Evolutionary conservation across 2,797 vertebrate genomes (phyloP).

Genomic region (Sebastes vulpes): DNA sequence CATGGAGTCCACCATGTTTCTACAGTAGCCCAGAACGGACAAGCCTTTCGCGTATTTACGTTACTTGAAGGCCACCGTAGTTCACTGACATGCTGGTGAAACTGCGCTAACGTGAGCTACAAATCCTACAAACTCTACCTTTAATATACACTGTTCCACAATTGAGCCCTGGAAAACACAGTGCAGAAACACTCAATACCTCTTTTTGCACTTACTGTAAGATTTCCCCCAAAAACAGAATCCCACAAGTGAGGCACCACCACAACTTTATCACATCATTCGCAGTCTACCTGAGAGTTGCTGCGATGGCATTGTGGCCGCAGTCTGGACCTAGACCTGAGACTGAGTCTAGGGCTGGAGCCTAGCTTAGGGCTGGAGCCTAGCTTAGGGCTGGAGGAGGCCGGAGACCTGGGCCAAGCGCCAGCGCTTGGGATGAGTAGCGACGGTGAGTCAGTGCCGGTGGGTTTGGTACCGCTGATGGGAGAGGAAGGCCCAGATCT

Average conservation of each 20-base stretch:
- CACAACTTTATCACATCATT: neutral
- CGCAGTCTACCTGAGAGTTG: conserved; percentile 84
- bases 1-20: too few species aligned
- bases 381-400: conserved; percentile 46
- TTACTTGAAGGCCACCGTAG: too few species aligned
- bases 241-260: neutral
- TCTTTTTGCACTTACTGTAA: neutral
- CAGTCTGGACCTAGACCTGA: conserved; percentile 27
- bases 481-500: neutral
- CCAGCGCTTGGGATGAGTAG: neutral
- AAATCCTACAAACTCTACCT: too few species aligned
- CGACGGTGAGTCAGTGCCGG: neutral
- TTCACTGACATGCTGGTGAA: too few species aligned
- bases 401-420: neutral
- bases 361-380: conserved; percentile 48
- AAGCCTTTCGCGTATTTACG: too few species aligned
- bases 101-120: too few species aligned
- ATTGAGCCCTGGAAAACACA: neutral
- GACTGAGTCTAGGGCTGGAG: conserved; percentile 67
- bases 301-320: conserved; percentile 82
- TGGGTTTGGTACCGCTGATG: conserved; percentile 8
- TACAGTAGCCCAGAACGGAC: too few species aligned
- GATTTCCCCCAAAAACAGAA: neutral
- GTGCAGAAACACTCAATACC: neutral
- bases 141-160: neutral